These are phyloP conservation scores for Isaurus tuberculatus DNA, from an alignment of 92 coral and sea anemone genomes.

Conservation along the genomic window DNA sequence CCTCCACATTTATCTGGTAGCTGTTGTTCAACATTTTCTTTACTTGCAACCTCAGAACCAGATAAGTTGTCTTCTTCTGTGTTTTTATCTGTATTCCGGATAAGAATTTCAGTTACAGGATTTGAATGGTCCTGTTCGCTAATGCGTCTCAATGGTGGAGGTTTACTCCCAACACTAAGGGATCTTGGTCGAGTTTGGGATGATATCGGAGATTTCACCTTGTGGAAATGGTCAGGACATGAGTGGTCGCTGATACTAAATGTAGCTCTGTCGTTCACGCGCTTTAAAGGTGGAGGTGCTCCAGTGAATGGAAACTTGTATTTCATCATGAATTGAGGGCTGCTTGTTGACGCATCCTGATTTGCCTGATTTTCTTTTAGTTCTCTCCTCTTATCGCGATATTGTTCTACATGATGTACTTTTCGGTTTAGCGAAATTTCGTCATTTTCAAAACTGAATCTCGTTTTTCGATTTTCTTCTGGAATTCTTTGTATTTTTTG, in stretches of 20 bases:
- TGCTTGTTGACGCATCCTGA: background rate
- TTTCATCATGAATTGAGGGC: background rate
- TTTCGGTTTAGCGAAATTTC: background rate
- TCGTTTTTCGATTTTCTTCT: background rate
- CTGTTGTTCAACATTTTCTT: slow-evolving; percentile 15
- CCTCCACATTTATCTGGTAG: slow-evolving; percentile 70
- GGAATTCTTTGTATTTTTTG: slow-evolving; percentile 15
- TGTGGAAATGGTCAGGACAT: background rate
- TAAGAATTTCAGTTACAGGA: background rate
- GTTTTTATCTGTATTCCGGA: background rate
- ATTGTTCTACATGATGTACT: background rate
- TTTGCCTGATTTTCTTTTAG: slow-evolving; percentile 19
- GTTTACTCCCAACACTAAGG: slow-evolving; percentile 18
- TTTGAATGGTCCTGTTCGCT: slow-evolving; percentile 6
- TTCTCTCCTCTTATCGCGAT: background rate
- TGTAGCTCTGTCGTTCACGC: slow-evolving; percentile 2
- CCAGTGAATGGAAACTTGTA: background rate
- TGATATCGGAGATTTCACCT: slow-evolving; percentile 5
- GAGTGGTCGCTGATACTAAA: background rate
- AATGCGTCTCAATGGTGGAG: slow-evolving; percentile 34
- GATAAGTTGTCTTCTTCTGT: background rate
- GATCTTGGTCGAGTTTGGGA: slow-evolving; percentile 13
- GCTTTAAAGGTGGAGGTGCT: slow-evolving; percentile 30
- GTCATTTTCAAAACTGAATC: background rate
- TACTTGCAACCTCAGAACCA: background rate